Evolutionary conservation across 1,140 invertebrate species (phyloP), one percentile per base, ranked within the genome.

Genomic region (Drosophila virilis): DNA sequence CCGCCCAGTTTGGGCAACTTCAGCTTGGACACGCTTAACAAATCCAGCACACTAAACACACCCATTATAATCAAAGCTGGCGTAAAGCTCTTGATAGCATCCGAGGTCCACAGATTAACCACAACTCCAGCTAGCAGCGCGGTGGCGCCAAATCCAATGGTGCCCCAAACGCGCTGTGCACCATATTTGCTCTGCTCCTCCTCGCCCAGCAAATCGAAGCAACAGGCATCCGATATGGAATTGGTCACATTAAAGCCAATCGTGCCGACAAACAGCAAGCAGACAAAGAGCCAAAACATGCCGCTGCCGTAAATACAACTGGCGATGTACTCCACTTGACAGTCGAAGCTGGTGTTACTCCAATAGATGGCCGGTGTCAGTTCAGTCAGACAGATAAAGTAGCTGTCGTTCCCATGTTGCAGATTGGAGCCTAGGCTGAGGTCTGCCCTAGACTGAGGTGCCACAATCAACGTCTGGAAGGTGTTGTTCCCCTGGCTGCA

Each of bases 241-340:
- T 96, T 97, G 15, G 94, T 93, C 1, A 97, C 95, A 90, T 97
- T 97, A 80, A 95, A 97, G 13, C 95, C 94, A 71, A 97, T 95
- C 1, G 94, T 95, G 35, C 96, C 96, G 1, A 96, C 62, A 33
- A 95, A 95, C 93, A 96, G 95, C 6, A 96, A 85, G 4, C 95
- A 71, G 0, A 96, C 94, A 77, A 96, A 97, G 10, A 93, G 92
- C 96, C 96, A 96, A 81, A 97, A 97, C 12, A 93, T 93, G 0
- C 88, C 65, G 0, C 94, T 94, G 15, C 74, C 86, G 74, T 95
- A 95, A 22, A 95, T 88, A 65, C 91, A 93, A 45, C 71, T 60
- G 1, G 42, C 13, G 9, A 79, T 72, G 17, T 68, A 66, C 5
- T 51, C 62, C 9, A 85, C 8, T 32, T 68, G 45, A n/a, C 80